phyloP scores from a whole-genome alignment of 2,797 vertebrate genomes.

The Gymnodraco acuticeps region DNA sequence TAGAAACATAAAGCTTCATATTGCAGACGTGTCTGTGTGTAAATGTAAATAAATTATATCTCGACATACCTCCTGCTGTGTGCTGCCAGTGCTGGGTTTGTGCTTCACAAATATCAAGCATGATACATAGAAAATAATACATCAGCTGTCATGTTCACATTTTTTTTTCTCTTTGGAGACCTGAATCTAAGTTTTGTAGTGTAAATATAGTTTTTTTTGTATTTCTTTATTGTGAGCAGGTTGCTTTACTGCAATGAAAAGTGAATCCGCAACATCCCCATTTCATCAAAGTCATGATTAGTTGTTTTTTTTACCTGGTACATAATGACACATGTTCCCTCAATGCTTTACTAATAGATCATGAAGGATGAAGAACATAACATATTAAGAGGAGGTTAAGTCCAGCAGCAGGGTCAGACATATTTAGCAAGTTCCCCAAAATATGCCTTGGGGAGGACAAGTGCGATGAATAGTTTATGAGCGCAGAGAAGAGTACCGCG shows the following conservation, averaged over 20 bases:
- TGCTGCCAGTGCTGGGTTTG: constrained; percentile 52
- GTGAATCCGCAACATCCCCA: constrained; percentile 7
- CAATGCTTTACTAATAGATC: constrained; percentile 19
- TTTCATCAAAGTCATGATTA: constrained; percentile 22
- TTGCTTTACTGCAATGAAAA: constrained; percentile 29
- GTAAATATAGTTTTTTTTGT: background rate
- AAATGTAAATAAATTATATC: constrained; percentile 51
- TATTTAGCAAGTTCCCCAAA: constrained; percentile 14
- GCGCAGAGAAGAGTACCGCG: constrained; percentile 30
- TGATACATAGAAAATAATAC: constrained; percentile 27
- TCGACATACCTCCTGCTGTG: constrained; percentile 31
- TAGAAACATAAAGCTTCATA: constrained; percentile 58
- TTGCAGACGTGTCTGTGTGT: constrained; percentile 37
- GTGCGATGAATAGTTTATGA: constrained; percentile 25
- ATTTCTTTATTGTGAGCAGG: constrained; percentile 8
- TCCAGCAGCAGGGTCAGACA: background rate
- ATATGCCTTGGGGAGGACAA: background rate
- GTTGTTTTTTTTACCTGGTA: constrained; percentile 8
- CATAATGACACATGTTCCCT: constrained; percentile 3
- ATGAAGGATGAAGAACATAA: constrained; percentile 14
- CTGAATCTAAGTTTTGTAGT: constrained; percentile 15
- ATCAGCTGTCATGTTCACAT: constrained; percentile 27
- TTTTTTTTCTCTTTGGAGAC: constrained; percentile 52
- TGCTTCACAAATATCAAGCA: constrained; percentile 61
- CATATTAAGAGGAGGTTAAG: constrained; percentile 32